These are phyloP conservation scores for Paramuricea clavata DNA, from an alignment of 92 coral and sea anemone species.

Conservation along the genomic window DNA sequence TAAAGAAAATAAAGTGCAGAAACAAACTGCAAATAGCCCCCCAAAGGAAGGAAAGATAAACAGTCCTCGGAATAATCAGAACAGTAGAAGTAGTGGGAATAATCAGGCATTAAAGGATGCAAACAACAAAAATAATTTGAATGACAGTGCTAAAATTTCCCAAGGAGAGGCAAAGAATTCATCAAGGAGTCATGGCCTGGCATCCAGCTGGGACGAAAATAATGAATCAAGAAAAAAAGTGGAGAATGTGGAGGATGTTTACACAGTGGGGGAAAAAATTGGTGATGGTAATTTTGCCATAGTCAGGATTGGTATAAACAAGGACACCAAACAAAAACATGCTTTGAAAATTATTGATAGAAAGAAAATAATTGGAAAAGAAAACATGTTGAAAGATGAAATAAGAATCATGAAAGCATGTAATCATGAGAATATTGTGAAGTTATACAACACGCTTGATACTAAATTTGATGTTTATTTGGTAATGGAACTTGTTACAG, in stretches of 20 bases:
- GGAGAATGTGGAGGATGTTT: slow-evolving; percentile 83
- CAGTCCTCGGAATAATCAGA: background rate
- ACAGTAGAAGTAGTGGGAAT: background rate
- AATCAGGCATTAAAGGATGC: background rate
- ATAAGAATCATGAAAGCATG: slow-evolving; percentile 91
- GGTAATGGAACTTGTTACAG: slow-evolving; percentile 88
- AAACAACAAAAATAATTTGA: background rate
- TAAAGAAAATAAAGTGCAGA: slow-evolving; percentile 4
- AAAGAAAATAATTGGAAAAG: slow-evolving; percentile 89
- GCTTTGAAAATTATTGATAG: slow-evolving; percentile 96
- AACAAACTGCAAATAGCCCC: background rate
- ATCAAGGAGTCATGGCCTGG: background rate
- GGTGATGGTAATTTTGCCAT: slow-evolving; percentile 99
- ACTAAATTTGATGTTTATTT: slow-evolving; percentile 81
- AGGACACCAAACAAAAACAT: slow-evolving; percentile 77
- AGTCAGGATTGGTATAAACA: slow-evolving; percentile 87
- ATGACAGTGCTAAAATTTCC: background rate
- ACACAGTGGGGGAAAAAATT: slow-evolving; percentile 87
- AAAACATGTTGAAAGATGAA: slow-evolving; percentile 93
- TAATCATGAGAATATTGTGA: slow-evolving; percentile 87
- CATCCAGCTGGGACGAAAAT: background rate
- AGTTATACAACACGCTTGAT: slow-evolving; percentile 87
- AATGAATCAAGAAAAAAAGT: background rate
- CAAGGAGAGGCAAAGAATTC: background rate
- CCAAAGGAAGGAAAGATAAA: slow-evolving; percentile 18